These are phyloP conservation scores for Heliconius ismenius DNA, from an alignment of 2,888 invertebrate species.

Conservation along the genomic window DNA sequence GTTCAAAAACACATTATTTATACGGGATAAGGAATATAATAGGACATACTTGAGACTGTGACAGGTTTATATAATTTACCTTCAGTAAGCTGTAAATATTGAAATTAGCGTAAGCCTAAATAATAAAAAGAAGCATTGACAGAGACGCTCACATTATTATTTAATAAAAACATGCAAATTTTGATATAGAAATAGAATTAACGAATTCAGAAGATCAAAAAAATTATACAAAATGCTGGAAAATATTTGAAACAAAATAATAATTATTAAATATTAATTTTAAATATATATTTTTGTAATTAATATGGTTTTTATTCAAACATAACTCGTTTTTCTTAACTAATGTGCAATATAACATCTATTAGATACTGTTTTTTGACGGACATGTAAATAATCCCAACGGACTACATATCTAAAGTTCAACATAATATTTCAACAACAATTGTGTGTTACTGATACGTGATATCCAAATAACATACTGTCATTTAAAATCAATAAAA, in stretches of 20 bases:
- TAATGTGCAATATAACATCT: conserved; percentile 22
- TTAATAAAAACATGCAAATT: conserved; percentile 48
- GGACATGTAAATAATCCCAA: conserved; percentile 7
- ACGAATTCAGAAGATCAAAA: conserved; percentile 32
- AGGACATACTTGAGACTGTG: conserved; percentile 13
- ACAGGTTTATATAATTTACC: conserved; percentile 1
- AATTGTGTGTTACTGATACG: conserved; percentile 2
- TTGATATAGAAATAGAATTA: conserved; percentile 38
- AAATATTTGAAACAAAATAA: neutral
- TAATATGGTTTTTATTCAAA: neutral
- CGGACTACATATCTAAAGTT: conserved; percentile 35
- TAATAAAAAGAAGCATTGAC: conserved; percentile 72
- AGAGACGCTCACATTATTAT: conserved; percentile 50
- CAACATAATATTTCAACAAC: conserved; percentile 16
- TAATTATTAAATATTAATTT: conserved; percentile 1
- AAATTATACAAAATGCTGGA: conserved; percentile 15
- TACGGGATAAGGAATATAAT: conserved; percentile 5
- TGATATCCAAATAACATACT: conserved; percentile 12
- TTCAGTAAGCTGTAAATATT: conserved; percentile 18
- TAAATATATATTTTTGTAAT: neutral
- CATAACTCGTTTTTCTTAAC: neutral
- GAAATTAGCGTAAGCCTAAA: conserved; percentile 72
- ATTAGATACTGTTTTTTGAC: neutral
- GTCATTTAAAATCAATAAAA: conserved; percentile 49
- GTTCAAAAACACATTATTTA: conserved; percentile 47